These are phyloP conservation scores for Phoenicopterus ruber DNA, from an alignment of 2,113 vertebrate genomes.

Conservation along the genomic window DNA sequence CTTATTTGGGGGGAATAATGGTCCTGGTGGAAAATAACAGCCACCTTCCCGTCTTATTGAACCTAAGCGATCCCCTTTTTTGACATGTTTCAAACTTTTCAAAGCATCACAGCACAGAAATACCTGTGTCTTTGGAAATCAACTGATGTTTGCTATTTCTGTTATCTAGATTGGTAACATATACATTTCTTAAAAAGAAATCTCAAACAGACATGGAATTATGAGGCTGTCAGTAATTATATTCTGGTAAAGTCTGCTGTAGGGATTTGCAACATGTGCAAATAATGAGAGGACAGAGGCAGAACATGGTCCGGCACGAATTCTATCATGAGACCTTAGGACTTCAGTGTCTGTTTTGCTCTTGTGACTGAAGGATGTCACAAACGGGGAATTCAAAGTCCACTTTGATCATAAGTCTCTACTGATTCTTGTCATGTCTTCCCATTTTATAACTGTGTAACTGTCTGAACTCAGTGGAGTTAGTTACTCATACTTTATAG, in stretches of 20 bases:
- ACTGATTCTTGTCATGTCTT: not conserved
- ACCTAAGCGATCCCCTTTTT: not conserved
- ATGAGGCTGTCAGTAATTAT: not conserved
- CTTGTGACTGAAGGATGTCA: conserved; percentile 14
- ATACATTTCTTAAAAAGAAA: not conserved
- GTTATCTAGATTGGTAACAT: not conserved
- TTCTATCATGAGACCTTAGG: not conserved
- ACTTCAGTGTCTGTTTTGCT: not conserved
- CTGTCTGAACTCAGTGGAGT: not conserved
- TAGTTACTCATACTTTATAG: not conserved
- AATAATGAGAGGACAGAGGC: not conserved
- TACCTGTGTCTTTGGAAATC: not conserved
- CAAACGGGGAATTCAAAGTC: conserved; percentile 30
- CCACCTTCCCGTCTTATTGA: not conserved
- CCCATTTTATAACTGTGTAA: not conserved
- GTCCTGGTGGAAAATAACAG: not conserved
- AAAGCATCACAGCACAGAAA: not conserved
- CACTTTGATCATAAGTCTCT: not conserved
- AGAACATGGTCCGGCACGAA: not conserved
- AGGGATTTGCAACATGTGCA: not conserved
- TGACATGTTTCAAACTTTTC: not conserved
- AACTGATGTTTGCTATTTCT: not conserved
- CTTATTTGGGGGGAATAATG: not conserved
- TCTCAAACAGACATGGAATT: not conserved
- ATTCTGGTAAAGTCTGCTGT: not conserved